A percentile compares a stretch with the other conserved stretches of the same genome.
Conservation (phyloP, 1,140 invertebrate genomes). For the Cydia fagiglandana region DNA sequence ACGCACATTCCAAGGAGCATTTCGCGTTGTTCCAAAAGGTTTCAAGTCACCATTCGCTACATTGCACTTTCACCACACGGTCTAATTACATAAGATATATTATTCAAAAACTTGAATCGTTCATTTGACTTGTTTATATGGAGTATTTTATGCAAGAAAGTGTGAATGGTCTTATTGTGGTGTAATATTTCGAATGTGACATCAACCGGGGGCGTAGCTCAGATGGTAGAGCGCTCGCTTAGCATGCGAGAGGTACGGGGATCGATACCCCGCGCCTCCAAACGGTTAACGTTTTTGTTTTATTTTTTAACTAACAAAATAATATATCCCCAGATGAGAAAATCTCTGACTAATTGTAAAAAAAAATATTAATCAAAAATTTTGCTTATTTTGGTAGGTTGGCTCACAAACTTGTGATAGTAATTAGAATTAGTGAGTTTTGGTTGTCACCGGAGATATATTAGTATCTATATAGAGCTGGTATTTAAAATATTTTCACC, state of each 20-base stretch:
- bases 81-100: background rate
- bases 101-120: background rate
- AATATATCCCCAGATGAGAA: too few relatives aligned
- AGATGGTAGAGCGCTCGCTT: conserved; percentile 32
- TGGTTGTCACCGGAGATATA: too few relatives aligned
- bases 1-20: conserved; percentile 6
- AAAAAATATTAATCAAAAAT: too few relatives aligned
- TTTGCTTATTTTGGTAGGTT: too few relatives aligned
- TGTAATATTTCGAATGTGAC: background rate
- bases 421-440: too few relatives aligned
- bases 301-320: background rate
- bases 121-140: background rate
- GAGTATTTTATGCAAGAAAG: conserved; percentile 1
- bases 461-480: too few relatives aligned
- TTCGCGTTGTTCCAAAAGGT: background rate
- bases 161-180: background rate
- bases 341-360: too few relatives aligned
- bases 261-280: conserved; percentile 29
- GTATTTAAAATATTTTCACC: too few relatives aligned
- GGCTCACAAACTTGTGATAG: too few relatives aligned
- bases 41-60: background rate
- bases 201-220: conserved; percentile 16
- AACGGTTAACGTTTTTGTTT: background rate
- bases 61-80: background rate
- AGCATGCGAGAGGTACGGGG: conserved; percentile 30